Conservation (phyloP, 2,113 vertebrate genomes). For the human region DNA sequence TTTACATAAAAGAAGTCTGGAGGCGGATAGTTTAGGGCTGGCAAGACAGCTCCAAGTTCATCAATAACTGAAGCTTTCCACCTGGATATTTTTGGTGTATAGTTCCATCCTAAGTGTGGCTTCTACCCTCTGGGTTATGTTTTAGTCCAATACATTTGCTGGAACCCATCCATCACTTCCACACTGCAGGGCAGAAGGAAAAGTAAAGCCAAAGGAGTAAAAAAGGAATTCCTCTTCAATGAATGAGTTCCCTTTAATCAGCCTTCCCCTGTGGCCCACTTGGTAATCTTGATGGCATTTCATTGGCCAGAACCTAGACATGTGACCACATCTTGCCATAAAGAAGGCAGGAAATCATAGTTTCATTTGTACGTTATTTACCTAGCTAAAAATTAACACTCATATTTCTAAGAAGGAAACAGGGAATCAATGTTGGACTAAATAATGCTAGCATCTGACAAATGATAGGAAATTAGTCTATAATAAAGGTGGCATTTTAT, state of each 20-base stretch:
- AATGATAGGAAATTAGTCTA: neutral
- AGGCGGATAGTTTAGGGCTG: neutral
- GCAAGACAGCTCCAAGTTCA: neutral
- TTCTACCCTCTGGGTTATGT: neutral
- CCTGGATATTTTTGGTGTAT: neutral
- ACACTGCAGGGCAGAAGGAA: neutral
- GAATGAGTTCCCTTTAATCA: neutral
- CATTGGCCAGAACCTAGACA: neutral
- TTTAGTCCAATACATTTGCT: neutral
- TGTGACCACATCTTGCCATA: neutral
- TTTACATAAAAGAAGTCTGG: neutral
- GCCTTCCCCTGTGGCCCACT: neutral
- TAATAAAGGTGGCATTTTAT: neutral
- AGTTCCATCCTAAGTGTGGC: neutral
- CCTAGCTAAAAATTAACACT: neutral
- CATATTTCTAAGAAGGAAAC: neutral
- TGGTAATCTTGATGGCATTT: neutral
- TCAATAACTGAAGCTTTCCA: neutral
- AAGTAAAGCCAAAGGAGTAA: neutral
- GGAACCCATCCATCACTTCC: neutral
- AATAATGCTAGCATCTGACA: neutral
- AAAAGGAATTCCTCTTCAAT: neutral
- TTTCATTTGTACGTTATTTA: neutral
- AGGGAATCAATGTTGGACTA: neutral
- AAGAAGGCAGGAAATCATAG: neutral